Evolutionary conservation across 2,797 vertebrate genomes (phyloP), one percentile per base, ranked within the genome.

Genomic region (Carcharodon carcharias): DNA sequence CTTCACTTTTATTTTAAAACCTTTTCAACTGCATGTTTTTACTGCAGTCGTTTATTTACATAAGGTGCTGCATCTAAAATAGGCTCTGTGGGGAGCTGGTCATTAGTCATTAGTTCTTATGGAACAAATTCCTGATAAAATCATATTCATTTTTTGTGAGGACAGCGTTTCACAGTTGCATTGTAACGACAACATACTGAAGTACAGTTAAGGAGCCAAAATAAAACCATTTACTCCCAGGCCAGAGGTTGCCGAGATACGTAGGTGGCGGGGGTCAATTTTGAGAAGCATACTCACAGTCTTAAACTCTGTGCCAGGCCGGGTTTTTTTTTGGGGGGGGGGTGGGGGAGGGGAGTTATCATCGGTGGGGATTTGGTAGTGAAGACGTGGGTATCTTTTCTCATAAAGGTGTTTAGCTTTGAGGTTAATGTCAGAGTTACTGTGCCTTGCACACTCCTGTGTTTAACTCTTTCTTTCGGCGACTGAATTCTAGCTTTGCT

Each of bases 1-100:
- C 61, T 93, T 45, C 61, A 91, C 61, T 91, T 63, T 58, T 91
- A 91, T 91, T 91, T n/a, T 91, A 91, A 91, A 58, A 91, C 54
- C 28, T 87, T 54, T 40, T 89, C 28, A 31, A 92, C 58, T 18
- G 61, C 35, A 12, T 67, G 18, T 11, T 67, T 93, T 67, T 93
- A 93, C 18, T 67, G 35, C n/a, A 65, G 40, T 9, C 63, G 23
- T 67, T 93, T 93, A 92, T 23, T 92, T 92, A 40, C 58, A 92
- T 18, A 23, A 65, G n/a, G 65, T 67, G 21, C n/a, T 67, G 61
- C 63, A 45, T 40, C 91, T 40, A 65, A 26, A 93, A 93, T 93
- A 67, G n/a, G 21, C n/a, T 26, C 63, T 11, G 91, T 40, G 23
- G 61, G 21, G 65, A 93, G 63, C 12, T 12, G 9, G n/a, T 3